Evolutionary conservation across 2,888 invertebrate genomes (phyloP), one percentile per base, ranked within the genome.

Genomic region (Brachylomia viminalis): DNA sequence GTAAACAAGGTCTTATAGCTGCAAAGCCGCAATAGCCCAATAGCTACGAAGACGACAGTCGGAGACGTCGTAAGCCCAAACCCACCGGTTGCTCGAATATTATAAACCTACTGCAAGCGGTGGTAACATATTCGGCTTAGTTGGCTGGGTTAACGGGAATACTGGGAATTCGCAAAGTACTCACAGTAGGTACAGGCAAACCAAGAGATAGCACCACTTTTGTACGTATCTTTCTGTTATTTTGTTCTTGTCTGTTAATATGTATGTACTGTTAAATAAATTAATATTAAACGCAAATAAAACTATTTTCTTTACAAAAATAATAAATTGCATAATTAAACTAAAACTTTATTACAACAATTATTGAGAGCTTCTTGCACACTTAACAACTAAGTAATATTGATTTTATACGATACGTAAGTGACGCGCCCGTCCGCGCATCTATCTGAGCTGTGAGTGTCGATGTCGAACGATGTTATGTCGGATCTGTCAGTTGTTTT

Each of bases 71-170:
- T 38, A 38, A 77, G 33, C 59, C 17, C 1, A 20, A 11, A 76
- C 27, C 5, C 42, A 76, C n/a, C n/a, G n/a, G n/a, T 58, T 76
- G 30, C 65, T 59, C 77, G 45, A 42, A 65, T 49, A 49, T 56
- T 42, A 38, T 30, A n/a, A 75, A 30, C 47, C 17, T 30, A 27
- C 7, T 4, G 0, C 47, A 75, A 47, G 15, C 54, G 42, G 42
- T n/a, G n/a, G n/a, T 17, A 30, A n/a, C 49, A 49, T 59, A 49
- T 64, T 64, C 20, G 17, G 65, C 38, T 76, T 42, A 59, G 30
- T 38, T 42, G 33, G 75, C 11, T 33, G n/a, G 20, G 45, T 17
- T 61, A 52, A 3, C 20, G 15, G 17, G 30, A 65, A 8, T 27
- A 76, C 49, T 49, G 49, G 42, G 49, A 33, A 77, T 58, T 65